Conservation (phyloP, 1,140 invertebrate genomes). For the Zaprionus vittiger region DNA sequence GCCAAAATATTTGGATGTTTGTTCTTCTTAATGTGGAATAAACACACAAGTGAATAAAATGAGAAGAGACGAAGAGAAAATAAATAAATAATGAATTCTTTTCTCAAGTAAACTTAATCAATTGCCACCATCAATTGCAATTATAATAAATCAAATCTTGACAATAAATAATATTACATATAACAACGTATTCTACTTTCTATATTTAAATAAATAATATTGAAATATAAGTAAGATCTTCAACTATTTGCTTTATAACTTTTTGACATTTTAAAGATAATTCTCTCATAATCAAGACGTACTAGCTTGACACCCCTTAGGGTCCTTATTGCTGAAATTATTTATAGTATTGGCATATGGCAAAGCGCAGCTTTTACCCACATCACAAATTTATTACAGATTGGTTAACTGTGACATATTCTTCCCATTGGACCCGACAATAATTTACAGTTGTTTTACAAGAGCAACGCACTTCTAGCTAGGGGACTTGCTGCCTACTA, state of each 20-base stretch:
- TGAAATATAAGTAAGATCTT: neutral
- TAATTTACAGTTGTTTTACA: constrained; percentile 41
- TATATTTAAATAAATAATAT: neutral
- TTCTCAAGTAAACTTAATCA: neutral
- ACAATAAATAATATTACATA: neutral
- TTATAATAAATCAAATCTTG: neutral
- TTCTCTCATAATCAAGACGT: neutral
- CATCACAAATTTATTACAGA: constrained; percentile 59
- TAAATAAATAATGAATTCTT: neutral
- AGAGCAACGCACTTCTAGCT: neutral
- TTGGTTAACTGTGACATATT: constrained; percentile 61
- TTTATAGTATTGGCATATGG: neutral
- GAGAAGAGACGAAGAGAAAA: neutral
- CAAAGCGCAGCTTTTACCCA: neutral
- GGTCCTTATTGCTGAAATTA: neutral
- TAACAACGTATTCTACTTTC: too few species aligned
- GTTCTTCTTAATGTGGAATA: neutral
- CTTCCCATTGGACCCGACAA: constrained; percentile 25
- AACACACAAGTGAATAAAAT: constrained; percentile 1
- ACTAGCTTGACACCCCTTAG: neutral
- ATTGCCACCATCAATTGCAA: neutral
- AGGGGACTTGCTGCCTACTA: neutral
- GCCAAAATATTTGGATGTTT: neutral
- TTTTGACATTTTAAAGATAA: neutral
- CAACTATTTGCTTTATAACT: neutral